Percentiles rank a stretch among this genome's conserved stretches.
Evolutionary conservation across 2,888 invertebrate genomes (phyloP).

Genomic region (Thymelicus lineola): DNA sequence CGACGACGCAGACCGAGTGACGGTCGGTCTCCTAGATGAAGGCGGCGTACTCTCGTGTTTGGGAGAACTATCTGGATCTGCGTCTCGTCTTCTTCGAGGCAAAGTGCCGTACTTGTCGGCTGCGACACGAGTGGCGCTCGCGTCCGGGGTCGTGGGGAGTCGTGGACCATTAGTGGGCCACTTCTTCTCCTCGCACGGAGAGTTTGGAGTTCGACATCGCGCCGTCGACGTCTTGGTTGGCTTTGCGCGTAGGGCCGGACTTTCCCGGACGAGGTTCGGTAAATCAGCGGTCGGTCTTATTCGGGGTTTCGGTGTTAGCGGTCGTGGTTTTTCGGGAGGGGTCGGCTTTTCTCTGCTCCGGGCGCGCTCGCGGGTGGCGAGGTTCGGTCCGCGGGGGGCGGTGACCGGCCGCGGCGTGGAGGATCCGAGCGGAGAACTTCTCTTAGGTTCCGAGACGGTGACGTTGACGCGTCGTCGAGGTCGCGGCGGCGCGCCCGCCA

Average conservation of each 20-base stretch:
- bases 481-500: slow-evolving; percentile 83
- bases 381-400: slow-evolving; percentile 77
- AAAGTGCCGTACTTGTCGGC: slow-evolving; percentile 92
- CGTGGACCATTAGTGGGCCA: slow-evolving; percentile 86
- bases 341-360: slow-evolving; percentile 86
- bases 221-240: slow-evolving; percentile 84
- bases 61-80: slow-evolving; percentile 84
- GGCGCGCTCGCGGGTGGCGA: slow-evolving; percentile 84
- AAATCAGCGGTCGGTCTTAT: slow-evolving; percentile 81
- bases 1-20: slow-evolving; percentile 71
- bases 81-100: slow-evolving; percentile 89
- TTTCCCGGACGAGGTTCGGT: slow-evolving; percentile 80
- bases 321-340: slow-evolving; percentile 76
- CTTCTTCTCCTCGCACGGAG: slow-evolving; percentile 89
- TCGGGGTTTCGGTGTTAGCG: slow-evolving; percentile 77
- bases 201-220: slow-evolving; percentile 85
- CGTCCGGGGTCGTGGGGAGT: slow-evolving; percentile 62
- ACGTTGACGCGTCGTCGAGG: slow-evolving; percentile 85
- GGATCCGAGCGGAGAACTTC: slow-evolving; percentile 80
- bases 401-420: slow-evolving; percentile 81
- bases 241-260: slow-evolving; percentile 74
- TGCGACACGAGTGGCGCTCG: slow-evolving; percentile 73
- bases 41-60: slow-evolving; percentile 72
- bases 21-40: slow-evolving; percentile 68
- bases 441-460: slow-evolving; percentile 81